These are phyloP conservation scores for Oryzias dopingdopingensis DNA, from an alignment of 2,797 vertebrate species.

Conservation along the genomic window DNA sequence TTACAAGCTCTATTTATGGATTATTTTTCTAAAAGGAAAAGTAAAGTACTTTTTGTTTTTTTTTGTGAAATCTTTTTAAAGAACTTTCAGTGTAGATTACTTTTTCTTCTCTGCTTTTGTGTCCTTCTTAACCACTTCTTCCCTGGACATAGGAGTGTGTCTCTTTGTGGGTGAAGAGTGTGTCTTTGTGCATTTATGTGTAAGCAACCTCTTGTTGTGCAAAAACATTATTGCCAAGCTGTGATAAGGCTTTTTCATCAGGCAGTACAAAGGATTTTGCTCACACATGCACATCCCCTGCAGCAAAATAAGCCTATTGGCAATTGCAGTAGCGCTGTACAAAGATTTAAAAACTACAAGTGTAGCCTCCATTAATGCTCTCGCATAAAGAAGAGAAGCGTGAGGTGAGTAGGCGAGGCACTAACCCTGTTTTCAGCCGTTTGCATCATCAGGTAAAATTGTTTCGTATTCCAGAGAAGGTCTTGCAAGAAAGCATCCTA, in stretches of 20 bases:
- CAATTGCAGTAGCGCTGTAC: conserved; percentile 40
- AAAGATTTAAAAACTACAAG: conserved; percentile 50
- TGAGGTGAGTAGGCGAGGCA: conserved; percentile 53
- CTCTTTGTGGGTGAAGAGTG: conserved; percentile 17
- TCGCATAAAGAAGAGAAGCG: conserved; percentile 41
- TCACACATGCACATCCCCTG: conserved; percentile 62
- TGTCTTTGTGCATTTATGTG: conserved; percentile 18
- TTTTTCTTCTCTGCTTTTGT: conserved; percentile 21
- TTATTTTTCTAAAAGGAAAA: conserved; percentile 12
- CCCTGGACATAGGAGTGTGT: conserved; percentile 41
- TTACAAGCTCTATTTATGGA: conserved; percentile 24
- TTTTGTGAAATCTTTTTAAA: too few species aligned
- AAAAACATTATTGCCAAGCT: conserved; percentile 56
- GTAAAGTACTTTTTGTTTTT: too few species aligned
- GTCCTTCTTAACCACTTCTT: conserved; percentile 34
- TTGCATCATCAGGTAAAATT: conserved; percentile 75
- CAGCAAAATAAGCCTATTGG: conserved; percentile 65
- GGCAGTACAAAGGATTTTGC: conserved; percentile 66
- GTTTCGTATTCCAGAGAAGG: conserved; percentile 67
- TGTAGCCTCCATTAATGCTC: conserved; percentile 46
- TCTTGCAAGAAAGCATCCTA: conserved; percentile 61
- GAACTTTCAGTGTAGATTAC: not conserved
- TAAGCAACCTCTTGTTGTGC: conserved; percentile 16
- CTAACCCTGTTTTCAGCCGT: conserved; percentile 61
- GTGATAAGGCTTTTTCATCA: conserved; percentile 63